Evolutionary conservation across 1,140 invertebrate genomes (phyloP), one percentile per base, ranked within the genome.

Genomic region (Acyrthosiphon pisum): DNA sequence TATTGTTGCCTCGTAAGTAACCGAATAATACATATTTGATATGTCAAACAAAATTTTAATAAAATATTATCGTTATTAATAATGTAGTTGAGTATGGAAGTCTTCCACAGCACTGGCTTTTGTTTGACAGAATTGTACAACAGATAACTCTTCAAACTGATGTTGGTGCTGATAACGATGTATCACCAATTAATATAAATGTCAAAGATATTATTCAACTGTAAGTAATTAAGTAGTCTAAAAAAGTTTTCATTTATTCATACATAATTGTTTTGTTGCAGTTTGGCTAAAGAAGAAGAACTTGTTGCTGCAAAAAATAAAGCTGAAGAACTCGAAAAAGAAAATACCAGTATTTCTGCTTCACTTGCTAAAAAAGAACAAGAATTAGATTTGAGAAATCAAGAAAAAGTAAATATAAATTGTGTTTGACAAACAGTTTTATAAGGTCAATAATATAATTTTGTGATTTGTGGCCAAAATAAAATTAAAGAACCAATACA

Each of bases 61-160:
- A 18, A 20, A 53, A n/a, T 68, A n/a, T n/a, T 90, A 37, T 46
- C 53, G 3, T n/a, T 93, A 30, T n/a, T 90, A 56, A 60, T 68
- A 46, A 95, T 96, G 46, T 94, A 96, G 96, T 97, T 95, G 97
- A 97, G 94, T 98, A 97, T 94, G 97, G 97, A 90, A 97, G 97
- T 4, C 97, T 98, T 95, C 97, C 97, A 44, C 98, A 99, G 94
- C 97, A 99, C 94, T 99, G 99, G 99, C 95, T 98, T 46, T 95
- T 99, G 50, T 97, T 99, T 94, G 99, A 99, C 95, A 97, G 99
- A 91, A 97, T 99, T 90, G 97, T 98, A n/a, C 99, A 99, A 95
- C 99, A 99, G 95, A 97, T 99, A 56, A 97, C 98, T 44, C 95
- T 99, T n/a, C 99, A 99, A 95, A 96, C 96, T 7, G 97, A 97